phyloP scores from a whole-genome alignment of 2,113 vertebrate species.

The Lepus timidus region DNA sequence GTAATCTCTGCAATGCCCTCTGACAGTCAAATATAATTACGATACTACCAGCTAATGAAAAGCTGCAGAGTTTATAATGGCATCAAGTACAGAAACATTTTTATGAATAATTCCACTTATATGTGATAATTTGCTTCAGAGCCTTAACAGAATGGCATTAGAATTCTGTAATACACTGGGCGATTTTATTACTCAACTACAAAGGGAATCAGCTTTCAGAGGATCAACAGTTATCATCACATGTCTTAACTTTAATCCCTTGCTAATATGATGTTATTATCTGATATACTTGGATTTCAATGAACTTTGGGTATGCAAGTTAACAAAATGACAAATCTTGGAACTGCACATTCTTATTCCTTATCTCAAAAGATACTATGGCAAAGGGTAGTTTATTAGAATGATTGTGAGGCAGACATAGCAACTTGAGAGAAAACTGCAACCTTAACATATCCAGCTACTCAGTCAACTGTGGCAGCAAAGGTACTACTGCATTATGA shows the following conservation, averaged over 20 bases:
- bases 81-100: conserved; percentile 43
- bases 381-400: conserved; percentile 23
- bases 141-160: background rate
- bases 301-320: background rate
- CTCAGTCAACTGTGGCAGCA: background rate
- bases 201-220: background rate
- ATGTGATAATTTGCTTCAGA: conserved; percentile 13
- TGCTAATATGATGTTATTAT: background rate
- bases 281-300: conserved; percentile 10
- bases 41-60: conserved; percentile 56
- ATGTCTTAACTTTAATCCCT: background rate
- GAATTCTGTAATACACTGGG: background rate
- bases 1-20: background rate
- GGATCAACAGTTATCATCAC: background rate
- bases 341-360: background rate
- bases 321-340: conserved; percentile 51
- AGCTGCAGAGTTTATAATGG: background rate
- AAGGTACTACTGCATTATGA: background rate
- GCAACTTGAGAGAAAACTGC: conserved; percentile 12
- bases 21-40: conserved; percentile 40
- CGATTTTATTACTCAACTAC: conserved; percentile 40
- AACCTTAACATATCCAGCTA: background rate
- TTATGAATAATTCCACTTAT: conserved; percentile 46
- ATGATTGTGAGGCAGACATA: background rate
- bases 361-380: conserved; percentile 32